Percentiles rank a stretch among this genome's conserved stretches.
Conservation (phyloP, 2,888 invertebrate genomes). For the Drosophila pseudotalamancana region DNA sequence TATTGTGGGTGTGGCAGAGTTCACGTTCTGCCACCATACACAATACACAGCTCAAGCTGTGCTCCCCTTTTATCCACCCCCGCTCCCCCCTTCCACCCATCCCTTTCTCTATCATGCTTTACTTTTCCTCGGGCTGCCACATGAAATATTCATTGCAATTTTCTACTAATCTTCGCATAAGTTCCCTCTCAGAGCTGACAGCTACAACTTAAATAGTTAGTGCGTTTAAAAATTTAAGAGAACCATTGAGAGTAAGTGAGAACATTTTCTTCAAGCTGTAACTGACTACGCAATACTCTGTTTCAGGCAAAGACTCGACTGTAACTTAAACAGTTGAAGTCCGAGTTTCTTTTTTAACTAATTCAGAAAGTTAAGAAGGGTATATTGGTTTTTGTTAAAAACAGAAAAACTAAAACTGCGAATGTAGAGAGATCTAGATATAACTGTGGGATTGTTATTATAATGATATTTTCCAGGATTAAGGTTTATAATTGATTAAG, state of each 20-base stretch:
- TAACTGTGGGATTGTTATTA: too few relatives aligned
- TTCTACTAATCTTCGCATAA: conserved; percentile 44
- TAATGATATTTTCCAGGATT: too few relatives aligned
- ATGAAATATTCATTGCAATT: conserved; percentile 45
- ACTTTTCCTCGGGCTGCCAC: not conserved
- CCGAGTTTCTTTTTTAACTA: too few relatives aligned
- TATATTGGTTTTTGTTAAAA: too few relatives aligned
- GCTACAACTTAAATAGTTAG: conserved; percentile 20
- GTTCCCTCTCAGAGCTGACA: conserved; percentile 30
- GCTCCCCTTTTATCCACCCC: not conserved
- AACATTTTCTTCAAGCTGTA: not conserved
- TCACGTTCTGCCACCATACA: conserved; percentile 4
- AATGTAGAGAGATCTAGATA: too few relatives aligned
- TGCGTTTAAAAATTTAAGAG: conserved; percentile 21
- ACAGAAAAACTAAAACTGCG: too few relatives aligned
- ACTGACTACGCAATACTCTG: not conserved
- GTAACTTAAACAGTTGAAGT: too few relatives aligned
- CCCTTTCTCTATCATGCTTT: not conserved
- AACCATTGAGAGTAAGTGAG: conserved; percentile 8
- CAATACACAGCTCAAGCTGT: not conserved
- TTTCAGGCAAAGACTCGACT: too few relatives aligned
- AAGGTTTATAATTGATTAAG: too few relatives aligned
- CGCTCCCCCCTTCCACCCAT: too few relatives aligned
- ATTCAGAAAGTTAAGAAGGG: too few relatives aligned
- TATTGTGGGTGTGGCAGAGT: conserved; percentile 46